phyloP scores from a whole-genome alignment of 1,140 invertebrate species.

The Trichonephila inaurata region DNA sequence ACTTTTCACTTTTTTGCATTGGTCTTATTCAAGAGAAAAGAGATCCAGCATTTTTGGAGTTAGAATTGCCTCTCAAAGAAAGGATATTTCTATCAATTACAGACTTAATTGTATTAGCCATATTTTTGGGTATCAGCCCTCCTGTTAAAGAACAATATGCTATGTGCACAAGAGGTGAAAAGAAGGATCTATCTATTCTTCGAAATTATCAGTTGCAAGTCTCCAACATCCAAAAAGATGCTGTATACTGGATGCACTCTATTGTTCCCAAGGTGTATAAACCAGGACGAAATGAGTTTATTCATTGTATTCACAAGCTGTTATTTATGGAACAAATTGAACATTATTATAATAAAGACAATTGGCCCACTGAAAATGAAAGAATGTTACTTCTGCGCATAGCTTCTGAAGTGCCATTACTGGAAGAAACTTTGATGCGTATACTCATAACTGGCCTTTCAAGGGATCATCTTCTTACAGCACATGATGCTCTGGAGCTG shows the following conservation, averaged over 20 bases:
- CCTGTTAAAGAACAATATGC: slow-evolving; percentile 87
- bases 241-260: slow-evolving; percentile 92
- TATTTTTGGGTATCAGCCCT: slow-evolving; percentile 90
- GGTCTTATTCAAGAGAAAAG: slow-evolving; percentile 86
- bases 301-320: slow-evolving; percentile 91
- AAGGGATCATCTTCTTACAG: slow-evolving; percentile 89
- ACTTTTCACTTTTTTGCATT: slow-evolving; percentile 86
- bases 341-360: slow-evolving; percentile 94
- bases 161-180: slow-evolving; percentile 84
- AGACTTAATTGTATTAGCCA: slow-evolving; percentile 92
- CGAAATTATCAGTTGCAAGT: slow-evolving; percentile 87
- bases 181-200: slow-evolving; percentile 82
- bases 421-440: slow-evolving; percentile 90
- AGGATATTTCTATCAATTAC: slow-evolving; percentile 90
- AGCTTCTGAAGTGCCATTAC: slow-evolving; percentile 92
- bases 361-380: slow-evolving; percentile 95
- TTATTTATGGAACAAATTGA: slow-evolving; percentile 92
- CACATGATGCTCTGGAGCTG: slow-evolving; percentile 91
- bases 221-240: slow-evolving; percentile 89
- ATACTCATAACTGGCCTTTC: slow-evolving; percentile 90
- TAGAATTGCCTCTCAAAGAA: slow-evolving; percentile 83
- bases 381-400: slow-evolving; percentile 88
- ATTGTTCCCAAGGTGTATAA: slow-evolving; percentile 87
- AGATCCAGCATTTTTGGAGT: slow-evolving; percentile 80
- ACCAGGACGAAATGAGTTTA: slow-evolving; percentile 87